Evolutionary conservation across 1,140 invertebrate species (phyloP).

Genomic region (Nasonia giraulti): DNA sequence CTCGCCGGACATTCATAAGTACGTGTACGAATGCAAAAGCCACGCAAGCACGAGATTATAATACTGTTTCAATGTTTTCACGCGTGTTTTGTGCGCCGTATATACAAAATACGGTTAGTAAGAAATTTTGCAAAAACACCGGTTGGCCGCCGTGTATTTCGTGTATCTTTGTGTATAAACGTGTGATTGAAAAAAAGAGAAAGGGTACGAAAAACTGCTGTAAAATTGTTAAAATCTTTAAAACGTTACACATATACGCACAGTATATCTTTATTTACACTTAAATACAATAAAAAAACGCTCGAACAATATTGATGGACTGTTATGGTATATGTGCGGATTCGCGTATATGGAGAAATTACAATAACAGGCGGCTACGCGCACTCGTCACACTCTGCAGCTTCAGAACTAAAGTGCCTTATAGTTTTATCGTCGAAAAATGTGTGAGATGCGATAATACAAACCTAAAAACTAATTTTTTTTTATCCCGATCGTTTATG

Average conservation of each 20-base stretch:
- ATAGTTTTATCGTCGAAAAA: too few species aligned
- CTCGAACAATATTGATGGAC: not conserved
- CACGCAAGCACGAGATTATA: not conserved
- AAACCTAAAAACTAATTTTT: too few species aligned
- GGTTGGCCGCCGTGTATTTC: too few species aligned
- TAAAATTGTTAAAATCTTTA: not conserved
- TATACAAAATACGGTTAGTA: too few species aligned
- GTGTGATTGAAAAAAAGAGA: not conserved
- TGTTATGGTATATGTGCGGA: not conserved
- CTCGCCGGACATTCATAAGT: not conserved
- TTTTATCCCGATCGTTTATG: too few species aligned
- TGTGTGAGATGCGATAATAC: too few species aligned
- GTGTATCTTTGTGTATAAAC: too few species aligned
- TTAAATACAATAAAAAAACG: slow-evolving; percentile 10
- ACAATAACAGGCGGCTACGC: not conserved
- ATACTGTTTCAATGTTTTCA: not conserved
- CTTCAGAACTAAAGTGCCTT: not conserved
- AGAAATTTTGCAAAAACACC: too few species aligned
- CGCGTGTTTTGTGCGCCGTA: not conserved
- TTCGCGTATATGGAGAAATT: not conserved
- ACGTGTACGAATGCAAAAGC: not conserved
- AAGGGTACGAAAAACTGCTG: not conserved
- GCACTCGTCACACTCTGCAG: not conserved
- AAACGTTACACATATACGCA: not conserved
- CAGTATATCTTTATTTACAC: slow-evolving; percentile 26